Conservation (phyloP, 1,140 invertebrate genomes). For the Magallana angulata region DNA sequence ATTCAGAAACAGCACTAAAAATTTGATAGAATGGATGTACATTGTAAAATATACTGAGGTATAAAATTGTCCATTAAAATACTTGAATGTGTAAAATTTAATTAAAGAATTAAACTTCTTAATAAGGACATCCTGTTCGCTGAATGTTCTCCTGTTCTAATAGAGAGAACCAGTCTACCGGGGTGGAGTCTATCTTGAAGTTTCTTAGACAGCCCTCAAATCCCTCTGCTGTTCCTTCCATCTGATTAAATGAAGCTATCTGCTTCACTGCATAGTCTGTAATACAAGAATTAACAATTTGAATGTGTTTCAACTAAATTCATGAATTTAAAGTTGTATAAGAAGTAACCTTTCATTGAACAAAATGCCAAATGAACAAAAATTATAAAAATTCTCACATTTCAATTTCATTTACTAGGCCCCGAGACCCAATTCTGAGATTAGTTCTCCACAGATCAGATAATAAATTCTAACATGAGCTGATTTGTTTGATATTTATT, state of each 20-base stretch:
- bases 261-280: conserved; percentile 84
- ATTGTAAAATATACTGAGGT: background rate
- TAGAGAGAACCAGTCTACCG: conserved; percentile 85
- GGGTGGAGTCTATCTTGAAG: conserved; percentile 85
- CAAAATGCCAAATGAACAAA: too few relatives aligned
- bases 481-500: too few relatives aligned
- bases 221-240: conserved; percentile 83
- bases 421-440: too few relatives aligned
- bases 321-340: too few relatives aligned
- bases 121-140: conserved; percentile 62
- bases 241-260: conserved; percentile 83
- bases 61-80: background rate
- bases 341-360: too few relatives aligned
- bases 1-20: too few relatives aligned
- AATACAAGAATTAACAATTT: conserved; percentile 67
- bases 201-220: conserved; percentile 95
- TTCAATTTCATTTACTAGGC: too few relatives aligned
- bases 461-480: too few relatives aligned
- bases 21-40: background rate
- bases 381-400: too few relatives aligned
- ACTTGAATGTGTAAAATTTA: background rate
- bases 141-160: conserved; percentile 53
- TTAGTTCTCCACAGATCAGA: too few relatives aligned
- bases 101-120: background rate
- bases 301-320: too few relatives aligned